These are phyloP conservation scores for Caligus rogercresseyi DNA, from an alignment of 1,140 invertebrate genomes.

Conservation along the genomic window DNA sequence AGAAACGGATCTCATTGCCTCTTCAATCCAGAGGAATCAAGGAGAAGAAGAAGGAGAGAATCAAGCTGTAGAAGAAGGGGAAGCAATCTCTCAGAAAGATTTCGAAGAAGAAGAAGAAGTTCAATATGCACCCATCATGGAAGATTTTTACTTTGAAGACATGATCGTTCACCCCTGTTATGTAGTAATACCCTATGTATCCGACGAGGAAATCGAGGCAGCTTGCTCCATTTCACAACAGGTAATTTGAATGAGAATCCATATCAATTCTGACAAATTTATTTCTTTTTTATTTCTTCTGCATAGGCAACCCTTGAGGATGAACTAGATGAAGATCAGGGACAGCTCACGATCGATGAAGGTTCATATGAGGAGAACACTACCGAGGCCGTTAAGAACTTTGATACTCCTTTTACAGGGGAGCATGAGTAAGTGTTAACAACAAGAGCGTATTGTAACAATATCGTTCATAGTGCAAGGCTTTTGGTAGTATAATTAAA, in stretches of 20 bases:
- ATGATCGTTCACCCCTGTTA: constrained; percentile 16
- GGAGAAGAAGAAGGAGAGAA: neutral
- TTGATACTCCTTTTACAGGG: neutral
- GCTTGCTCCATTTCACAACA: neutral
- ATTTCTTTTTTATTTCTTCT: neutral
- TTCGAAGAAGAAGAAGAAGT: constrained; percentile 9
- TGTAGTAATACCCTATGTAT: constrained; percentile 17
- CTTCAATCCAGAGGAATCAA: neutral
- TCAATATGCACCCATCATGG: constrained; percentile 14
- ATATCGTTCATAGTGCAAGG: too few relatives aligned
- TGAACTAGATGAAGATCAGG: constrained; percentile 1
- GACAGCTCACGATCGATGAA: constrained; percentile 10
- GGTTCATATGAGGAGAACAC: neutral
- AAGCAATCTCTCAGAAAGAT: neutral
- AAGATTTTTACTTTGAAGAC: constrained; percentile 15
- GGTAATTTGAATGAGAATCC: neutral
- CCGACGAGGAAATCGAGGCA: constrained; percentile 16
- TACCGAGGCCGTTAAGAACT: neutral
- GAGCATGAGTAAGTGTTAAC: neutral
- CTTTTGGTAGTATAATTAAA: too few relatives aligned
- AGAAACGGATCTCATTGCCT: constrained; percentile 7
- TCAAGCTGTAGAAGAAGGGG: neutral
- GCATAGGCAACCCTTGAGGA: neutral
- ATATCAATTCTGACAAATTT: too few relatives aligned
- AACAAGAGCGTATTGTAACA: neutral